These are phyloP conservation scores for Gortyna flavago DNA, from an alignment of 2,888 invertebrate species.

Conservation along the genomic window DNA sequence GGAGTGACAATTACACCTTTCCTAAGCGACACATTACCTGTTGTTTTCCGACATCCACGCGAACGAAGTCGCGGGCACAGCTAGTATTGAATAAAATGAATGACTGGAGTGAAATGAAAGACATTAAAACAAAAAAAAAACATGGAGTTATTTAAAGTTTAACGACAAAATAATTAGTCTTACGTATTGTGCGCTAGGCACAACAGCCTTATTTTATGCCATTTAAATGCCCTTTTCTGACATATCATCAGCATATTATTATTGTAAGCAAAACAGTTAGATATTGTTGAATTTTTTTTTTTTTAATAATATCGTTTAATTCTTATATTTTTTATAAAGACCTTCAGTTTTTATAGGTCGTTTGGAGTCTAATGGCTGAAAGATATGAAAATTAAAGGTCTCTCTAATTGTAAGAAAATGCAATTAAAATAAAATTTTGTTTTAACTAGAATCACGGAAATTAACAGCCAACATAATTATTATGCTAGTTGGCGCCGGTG, in stretches of 20 bases:
- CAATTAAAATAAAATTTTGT: background rate
- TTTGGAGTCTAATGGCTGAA: background rate
- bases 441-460: background rate
- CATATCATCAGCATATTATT: background rate
- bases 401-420: background rate
- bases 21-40: too few species aligned
- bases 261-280: background rate
- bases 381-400: background rate
- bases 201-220: background rate
- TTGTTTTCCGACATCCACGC: too few species aligned
- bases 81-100: too few species aligned
- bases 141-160: background rate
- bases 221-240: background rate
- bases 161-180: background rate
- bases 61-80: too few species aligned
- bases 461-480: background rate
- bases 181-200: background rate
- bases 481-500: too few species aligned
- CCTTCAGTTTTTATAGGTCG: background rate
- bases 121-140: too few species aligned
- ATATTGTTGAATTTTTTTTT: background rate
- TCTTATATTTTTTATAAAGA: background rate
- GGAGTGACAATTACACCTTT: too few species aligned
- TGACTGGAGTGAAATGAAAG: too few species aligned
- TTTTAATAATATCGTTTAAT: background rate